phyloP scores from a whole-genome alignment of 2,888 invertebrate genomes.

The Anarsia innoxiella region DNA sequence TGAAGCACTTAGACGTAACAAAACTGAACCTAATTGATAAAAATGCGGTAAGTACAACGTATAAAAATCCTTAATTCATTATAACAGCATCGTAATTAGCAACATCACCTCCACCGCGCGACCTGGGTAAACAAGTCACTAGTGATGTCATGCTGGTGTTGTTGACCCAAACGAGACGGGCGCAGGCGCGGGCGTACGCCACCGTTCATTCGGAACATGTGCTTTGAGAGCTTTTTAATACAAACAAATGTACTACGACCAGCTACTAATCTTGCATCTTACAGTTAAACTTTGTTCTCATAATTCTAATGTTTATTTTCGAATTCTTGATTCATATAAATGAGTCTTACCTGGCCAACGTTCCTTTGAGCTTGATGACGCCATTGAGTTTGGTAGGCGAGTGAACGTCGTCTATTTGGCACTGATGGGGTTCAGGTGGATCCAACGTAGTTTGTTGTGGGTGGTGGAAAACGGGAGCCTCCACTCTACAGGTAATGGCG shows the following conservation, averaged over 20 bases:
- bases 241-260: too few relatives aligned
- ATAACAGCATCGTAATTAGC: constrained; percentile 44
- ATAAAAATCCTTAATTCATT: too few relatives aligned
- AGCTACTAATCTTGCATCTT: too few relatives aligned
- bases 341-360: constrained; percentile 45
- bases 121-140: constrained; percentile 53
- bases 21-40: too few relatives aligned
- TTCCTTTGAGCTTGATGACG: constrained; percentile 49
- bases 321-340: too few relatives aligned
- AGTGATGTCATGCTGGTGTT: constrained; percentile 65
- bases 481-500: constrained; percentile 53
- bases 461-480: constrained; percentile 41
- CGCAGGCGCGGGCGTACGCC: constrained; percentile 15
- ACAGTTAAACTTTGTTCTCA: too few relatives aligned
- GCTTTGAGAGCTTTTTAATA: constrained; percentile 10
- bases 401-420: constrained; percentile 32
- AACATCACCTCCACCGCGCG: constrained; percentile 51
- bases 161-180: constrained; percentile 50
- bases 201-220: constrained; percentile 4
- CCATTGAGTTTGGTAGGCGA: constrained; percentile 36
- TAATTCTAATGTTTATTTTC: too few relatives aligned
- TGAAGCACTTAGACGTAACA: too few relatives aligned
- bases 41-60: too few relatives aligned
- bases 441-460: constrained; percentile 33
- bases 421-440: constrained; percentile 33